These are phyloP conservation scores for Rhagoletis pomonella DNA, from an alignment of 1,140 invertebrate species.

Conservation along the genomic window DNA sequence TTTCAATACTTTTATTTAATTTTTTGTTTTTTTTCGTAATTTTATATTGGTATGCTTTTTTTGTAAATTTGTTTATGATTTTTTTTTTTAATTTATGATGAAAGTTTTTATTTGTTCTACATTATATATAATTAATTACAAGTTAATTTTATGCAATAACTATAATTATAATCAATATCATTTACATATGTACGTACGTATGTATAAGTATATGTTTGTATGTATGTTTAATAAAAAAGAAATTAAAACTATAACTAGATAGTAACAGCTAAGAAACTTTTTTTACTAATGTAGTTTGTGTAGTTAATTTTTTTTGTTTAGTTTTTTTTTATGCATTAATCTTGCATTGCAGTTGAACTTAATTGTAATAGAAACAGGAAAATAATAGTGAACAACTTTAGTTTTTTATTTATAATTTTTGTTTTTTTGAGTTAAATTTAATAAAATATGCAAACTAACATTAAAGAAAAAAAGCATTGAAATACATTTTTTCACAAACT, in stretches of 20 bases:
- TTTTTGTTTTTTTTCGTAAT: conserved; percentile 42
- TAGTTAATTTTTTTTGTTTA: conserved; percentile 40
- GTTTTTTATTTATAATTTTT: conserved; percentile 26
- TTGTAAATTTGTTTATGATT: conserved; percentile 54
- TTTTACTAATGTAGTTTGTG: conserved; percentile 28
- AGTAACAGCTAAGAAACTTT: conserved; percentile 52
- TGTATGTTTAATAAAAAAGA: conserved; percentile 38
- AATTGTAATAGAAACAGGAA: conserved; percentile 39
- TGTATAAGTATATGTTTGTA: conserved; percentile 44
- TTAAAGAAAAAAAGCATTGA: conserved; percentile 8
- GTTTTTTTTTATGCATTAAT: conserved; percentile 51
- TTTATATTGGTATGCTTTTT: conserved; percentile 46
- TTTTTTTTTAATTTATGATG: conserved; percentile 28
- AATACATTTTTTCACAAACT: not conserved
- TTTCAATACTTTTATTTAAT: conserved; percentile 44
- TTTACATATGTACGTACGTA: conserved; percentile 9
- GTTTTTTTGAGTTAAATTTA: not conserved
- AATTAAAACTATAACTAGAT: conserved; percentile 53
- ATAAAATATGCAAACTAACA: conserved; percentile 49
- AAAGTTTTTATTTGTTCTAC: conserved; percentile 56
- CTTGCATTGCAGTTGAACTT: conserved; percentile 50
- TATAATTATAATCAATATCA: conserved; percentile 26
- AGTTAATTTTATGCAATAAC: conserved; percentile 46
- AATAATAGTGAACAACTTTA: conserved; percentile 32
- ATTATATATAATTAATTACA: conserved; percentile 38